Evolutionary conservation across 2,113 vertebrate genomes (phyloP), one percentile per base, ranked within the genome.

Genomic region (Forbesichthys agassizii): DNA sequence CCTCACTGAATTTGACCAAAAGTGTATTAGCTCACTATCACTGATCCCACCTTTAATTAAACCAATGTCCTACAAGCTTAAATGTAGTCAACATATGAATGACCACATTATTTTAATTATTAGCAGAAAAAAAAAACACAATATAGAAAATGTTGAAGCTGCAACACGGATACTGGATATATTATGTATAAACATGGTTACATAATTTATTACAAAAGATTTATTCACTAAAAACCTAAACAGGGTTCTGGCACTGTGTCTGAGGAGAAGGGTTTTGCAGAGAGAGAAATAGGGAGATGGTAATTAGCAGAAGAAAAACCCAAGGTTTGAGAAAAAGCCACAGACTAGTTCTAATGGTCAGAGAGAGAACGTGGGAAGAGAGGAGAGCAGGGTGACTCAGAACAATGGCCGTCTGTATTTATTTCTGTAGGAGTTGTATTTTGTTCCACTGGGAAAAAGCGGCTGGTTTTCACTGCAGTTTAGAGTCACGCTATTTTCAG

Each of bases 391-490:
- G 33, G 56, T 83, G 80, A 88, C 68, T 86, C 80, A 85, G 78
- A 82, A 90, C 85, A 88, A 88, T 81, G 70, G 57, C 8, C 18
- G 77, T 58, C 86, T 87, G 82, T 88, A 68, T 85, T 87, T 86
- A 64, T 80, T 68, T 77, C 74, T 74, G 84, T 82, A 82, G 81
- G 86, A 89, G 86, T 86, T 27, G 49, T 64, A 69, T 71, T 85
- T 86, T 82, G 56, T 82, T 66, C 77, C 36, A 46, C 74, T 80
- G 85, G 75, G 79, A 27, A 80, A 61, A 67, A 66, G 79, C 76
- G 78, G 67, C 77, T 72, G 75, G 74, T 60, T 77, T 47, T 62
- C 83, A 84, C 36, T 42, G 36, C 48, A 66, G 73, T 68, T 71
- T 36, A 13, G 36, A 61, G 61, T 27, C 63, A 36, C 69, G 81